Evolutionary conservation across 2,888 invertebrate genomes (phyloP).

Genomic region (Ctenicera cuprea): DNA sequence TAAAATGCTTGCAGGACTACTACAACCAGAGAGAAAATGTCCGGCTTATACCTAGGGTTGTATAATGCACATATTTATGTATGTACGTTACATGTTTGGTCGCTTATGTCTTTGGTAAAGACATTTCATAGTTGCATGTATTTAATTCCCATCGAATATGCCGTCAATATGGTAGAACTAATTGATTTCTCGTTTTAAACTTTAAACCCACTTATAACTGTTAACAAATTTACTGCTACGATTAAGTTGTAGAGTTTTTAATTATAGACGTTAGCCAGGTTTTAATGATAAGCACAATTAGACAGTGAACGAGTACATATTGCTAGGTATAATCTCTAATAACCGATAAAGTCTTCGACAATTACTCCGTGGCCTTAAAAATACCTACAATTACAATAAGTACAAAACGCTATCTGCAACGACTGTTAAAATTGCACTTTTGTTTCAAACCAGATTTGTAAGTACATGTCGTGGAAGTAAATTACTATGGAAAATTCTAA

Average conservation of each 20-base stretch:
- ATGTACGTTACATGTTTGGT: conserved; percentile 4
- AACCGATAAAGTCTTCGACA: conserved; percentile 1
- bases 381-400: too few species aligned
- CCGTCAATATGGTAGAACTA: conserved; percentile 18
- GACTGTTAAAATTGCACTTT: too few species aligned
- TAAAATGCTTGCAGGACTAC: conserved; percentile 31
- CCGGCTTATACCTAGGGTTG: conserved; percentile 16
- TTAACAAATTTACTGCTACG: conserved; percentile 4
- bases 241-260: conserved; percentile 4
- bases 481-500: too few species aligned
- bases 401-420: too few species aligned
- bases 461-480: too few species aligned
- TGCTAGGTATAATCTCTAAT: background rate
- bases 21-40: conserved; percentile 33
- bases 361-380: background rate
- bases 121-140: conserved; percentile 22
- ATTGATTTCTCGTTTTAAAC: conserved; percentile 19
- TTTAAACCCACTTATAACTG: conserved; percentile 1
- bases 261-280: too few species aligned
- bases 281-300: too few species aligned
- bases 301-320: background rate
- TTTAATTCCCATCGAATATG: conserved; percentile 5
- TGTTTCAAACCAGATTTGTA: too few species aligned
- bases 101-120: background rate
- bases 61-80: background rate